Base-by-base conservation (phyloP, 2,797 vertebrate species). In the Crypturellus tataupa region DNA sequence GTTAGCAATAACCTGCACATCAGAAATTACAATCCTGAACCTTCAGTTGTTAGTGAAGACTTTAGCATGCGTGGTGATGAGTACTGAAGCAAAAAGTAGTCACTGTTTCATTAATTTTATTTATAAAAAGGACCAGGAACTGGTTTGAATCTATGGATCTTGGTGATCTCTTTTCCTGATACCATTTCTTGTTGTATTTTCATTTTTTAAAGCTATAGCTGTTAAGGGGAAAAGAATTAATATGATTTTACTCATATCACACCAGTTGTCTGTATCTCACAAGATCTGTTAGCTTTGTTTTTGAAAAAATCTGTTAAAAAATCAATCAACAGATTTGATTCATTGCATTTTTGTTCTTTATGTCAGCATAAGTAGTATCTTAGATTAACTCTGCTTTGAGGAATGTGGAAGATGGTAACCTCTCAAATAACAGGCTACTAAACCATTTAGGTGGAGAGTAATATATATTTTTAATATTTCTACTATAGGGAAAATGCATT, bases 81-180 rank as follows among this genome's bases (percentile, higher is more conserved):
- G 15, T 65, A 87, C 82, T 89, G 71, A 95, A 96, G 72, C 59
- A 55, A 95, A 96, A 93, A 39, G 55, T 93, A 95, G 93, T 92
- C 42, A 80, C 47, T 76, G 58, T 73, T 89, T 84, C 60, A 84
- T 88, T 76, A 90, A 79, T 95, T 95, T 91, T 95, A 65, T 87
- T 95, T 90, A 60, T 90, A 64, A 84, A 59, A 84, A 55, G 20
- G 12, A 87, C 9, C 8, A 29, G 24, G 87, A 93, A 69, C 58
- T 81, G 46, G 37, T 39, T 84, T 97, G 90, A 95, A 68, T 76
- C 78, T 96, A 29, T 82, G 89, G 73, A 75, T 73, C 27, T 62
- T 82, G 89, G 79, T 94, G 60, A 59, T 86, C 80, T 60, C 65
- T 96, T 95, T 68, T 81, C 20, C 80, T 94, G 69, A 72, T 85